A percentile compares a stretch with the other conserved stretches of the same genome.
Conservation (phyloP, 2,888 invertebrate species). For the Blera fallax region DNA sequence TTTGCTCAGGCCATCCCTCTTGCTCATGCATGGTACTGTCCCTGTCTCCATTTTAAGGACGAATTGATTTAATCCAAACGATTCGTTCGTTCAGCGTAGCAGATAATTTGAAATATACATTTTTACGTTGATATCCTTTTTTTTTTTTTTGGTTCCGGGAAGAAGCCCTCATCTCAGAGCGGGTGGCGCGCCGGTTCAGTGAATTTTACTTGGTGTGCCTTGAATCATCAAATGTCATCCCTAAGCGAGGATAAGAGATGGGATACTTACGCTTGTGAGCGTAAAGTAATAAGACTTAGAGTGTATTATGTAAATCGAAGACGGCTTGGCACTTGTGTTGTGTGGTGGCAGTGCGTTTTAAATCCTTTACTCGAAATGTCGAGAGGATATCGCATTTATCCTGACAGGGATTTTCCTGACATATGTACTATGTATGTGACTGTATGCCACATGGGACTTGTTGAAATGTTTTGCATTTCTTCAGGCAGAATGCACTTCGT, state of each 20-base stretch:
- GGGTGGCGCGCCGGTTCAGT: slow-evolving; percentile 16
- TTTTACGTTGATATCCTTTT: slow-evolving; percentile 11
- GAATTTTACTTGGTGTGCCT: slow-evolving; percentile 52
- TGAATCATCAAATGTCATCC: slow-evolving; percentile 55
- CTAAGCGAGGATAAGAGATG: slow-evolving; percentile 29
- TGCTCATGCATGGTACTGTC: too few species aligned
- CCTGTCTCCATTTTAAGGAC: neutral
- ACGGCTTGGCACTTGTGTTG: slow-evolving; percentile 17
- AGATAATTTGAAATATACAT: slow-evolving; percentile 56
- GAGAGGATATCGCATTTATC: slow-evolving; percentile 8
- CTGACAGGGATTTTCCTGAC: neutral
- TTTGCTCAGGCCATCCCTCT: neutral
- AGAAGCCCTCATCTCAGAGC: slow-evolving; percentile 9
- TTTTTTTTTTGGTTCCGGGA: neutral
- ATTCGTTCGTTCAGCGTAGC: slow-evolving; percentile 56
- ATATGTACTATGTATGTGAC: too few species aligned
- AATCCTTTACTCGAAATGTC: neutral
- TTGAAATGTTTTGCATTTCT: slow-evolving; percentile 53
- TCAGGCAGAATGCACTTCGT: slow-evolving; percentile 18
- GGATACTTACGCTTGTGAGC: neutral
- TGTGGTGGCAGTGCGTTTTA: slow-evolving; percentile 11
- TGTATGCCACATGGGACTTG: slow-evolving; percentile 15
- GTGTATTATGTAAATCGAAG: slow-evolving; percentile 56
- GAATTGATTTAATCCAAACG: slow-evolving; percentile 44
- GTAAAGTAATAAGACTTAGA: slow-evolving; percentile 16